phyloP scores from a whole-genome alignment of 2,888 invertebrate species.

The Pteria penguin region DNA sequence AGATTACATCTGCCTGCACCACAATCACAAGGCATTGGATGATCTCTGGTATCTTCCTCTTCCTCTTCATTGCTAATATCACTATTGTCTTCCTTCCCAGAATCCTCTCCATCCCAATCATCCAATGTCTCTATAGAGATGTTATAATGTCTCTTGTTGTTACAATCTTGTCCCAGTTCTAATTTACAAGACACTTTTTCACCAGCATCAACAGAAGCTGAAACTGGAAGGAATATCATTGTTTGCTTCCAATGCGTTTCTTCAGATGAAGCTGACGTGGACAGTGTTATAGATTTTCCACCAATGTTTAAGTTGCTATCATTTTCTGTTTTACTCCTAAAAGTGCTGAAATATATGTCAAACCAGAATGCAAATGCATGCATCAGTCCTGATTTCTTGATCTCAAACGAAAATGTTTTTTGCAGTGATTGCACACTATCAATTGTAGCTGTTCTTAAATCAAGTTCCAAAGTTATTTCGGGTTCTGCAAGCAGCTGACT shows the following conservation, averaged over 20 bases:
- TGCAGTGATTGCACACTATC: slow-evolving; percentile 65
- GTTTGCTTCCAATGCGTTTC: slow-evolving; percentile 98
- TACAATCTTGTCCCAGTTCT: slow-evolving; percentile 61
- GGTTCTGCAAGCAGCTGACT: slow-evolving; percentile 66
- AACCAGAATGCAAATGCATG: slow-evolving; percentile 79
- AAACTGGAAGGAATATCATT: slow-evolving; percentile 89
- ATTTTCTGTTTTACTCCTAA: neutral
- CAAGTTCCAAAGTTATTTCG: slow-evolving; percentile 64
- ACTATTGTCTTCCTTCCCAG: slow-evolving; percentile 40
- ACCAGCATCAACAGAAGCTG: slow-evolving; percentile 87
- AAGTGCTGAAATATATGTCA: slow-evolving; percentile 70
- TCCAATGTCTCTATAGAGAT: slow-evolving; percentile 68
- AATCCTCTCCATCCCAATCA: slow-evolving; percentile 38
- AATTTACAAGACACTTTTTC: slow-evolving; percentile 65
- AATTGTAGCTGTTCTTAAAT: slow-evolving; percentile 68
- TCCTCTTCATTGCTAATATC: slow-evolving; percentile 51
- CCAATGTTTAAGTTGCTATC: neutral
- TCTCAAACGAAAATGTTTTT: slow-evolving; percentile 62
- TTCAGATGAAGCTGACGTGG: slow-evolving; percentile 88
- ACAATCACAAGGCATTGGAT: slow-evolving; percentile 73
- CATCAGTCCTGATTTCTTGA: slow-evolving; percentile 62
- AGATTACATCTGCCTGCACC: slow-evolving; percentile 65
- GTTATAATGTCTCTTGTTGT: slow-evolving; percentile 69
- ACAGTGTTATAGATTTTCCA: slow-evolving; percentile 83
- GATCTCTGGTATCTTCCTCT: slow-evolving; percentile 48